Evolutionary conservation across 2,888 invertebrate species (phyloP), one percentile per base, ranked within the genome.

Genomic region (Drosophila ochracea): DNA sequence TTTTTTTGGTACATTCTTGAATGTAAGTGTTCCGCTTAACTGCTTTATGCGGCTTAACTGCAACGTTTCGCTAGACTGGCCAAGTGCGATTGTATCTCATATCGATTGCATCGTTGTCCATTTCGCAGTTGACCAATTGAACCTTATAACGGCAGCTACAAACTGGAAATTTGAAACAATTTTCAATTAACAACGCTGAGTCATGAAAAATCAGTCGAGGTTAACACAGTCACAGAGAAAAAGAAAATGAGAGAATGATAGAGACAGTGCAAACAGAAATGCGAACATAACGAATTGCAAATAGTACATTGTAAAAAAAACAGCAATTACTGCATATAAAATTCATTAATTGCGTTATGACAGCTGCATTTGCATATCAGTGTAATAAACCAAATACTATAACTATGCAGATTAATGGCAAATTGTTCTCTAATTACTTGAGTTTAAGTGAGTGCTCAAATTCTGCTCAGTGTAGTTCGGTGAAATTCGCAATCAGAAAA

Each of bases 161-260:
- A 83, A 81, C 89, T 67, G 78, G 73, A 89, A 86, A 78, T 84
- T 83, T 76, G 72, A 83, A 81, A 78, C 71, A 76, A 83, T 83
- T 84, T 84, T 84, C 87, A 89, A 84, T 84, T 84, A 89, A 83
- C 73, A 68, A 58, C 63, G 89, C 89, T 89, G 84, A 84, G 65
- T 83, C 84, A 85, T 69, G 30, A 37, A 50, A 41, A 72, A 58
- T 39, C 43, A 54, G 60, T 6, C 28, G 58, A 41, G 25, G 50
- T 25, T 49, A 30, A 13, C 59, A 52, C 33, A 19, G 33, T n/a
- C 35, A 50, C 30, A 33, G 41, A 49, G 43, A 39, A 64, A 30
- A 37, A 49, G 31, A 33, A 35, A 57, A 9, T 7, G 28, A 33
- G 30, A 6, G 39, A n/a, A 25, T 28, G 31, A 31, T 19, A 37